Percentiles rank a stretch among this genome's conserved stretches.
Conservation (phyloP, 2,888 invertebrate species). For the Drosophila mimica region DNA sequence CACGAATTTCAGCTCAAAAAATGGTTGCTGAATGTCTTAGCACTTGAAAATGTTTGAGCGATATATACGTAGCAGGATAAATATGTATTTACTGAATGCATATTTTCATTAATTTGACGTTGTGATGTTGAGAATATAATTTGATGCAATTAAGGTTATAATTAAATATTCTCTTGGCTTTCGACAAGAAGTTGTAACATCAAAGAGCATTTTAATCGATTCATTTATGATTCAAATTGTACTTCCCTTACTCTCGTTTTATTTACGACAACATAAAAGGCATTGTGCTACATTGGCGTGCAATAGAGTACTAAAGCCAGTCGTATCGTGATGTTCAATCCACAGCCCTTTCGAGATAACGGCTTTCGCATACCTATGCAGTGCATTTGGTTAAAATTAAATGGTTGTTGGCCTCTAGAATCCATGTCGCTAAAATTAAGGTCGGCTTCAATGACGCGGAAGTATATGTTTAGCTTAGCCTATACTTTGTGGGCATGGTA, state of each 20-base stretch:
- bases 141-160: slow-evolving; percentile 2
- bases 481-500: slow-evolving; percentile 83
- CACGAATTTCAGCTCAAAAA: no score
- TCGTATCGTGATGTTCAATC: slow-evolving; percentile 69
- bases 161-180: slow-evolving; percentile 1
- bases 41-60: no score
- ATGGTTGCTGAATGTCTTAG: no score
- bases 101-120: background rate
- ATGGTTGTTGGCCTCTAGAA: slow-evolving; percentile 83
- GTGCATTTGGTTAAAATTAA: slow-evolving; percentile 83
- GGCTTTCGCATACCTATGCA: slow-evolving; percentile 82
- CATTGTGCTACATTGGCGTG: background rate
- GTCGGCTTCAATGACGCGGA: background rate
- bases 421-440: background rate
- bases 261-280: slow-evolving; percentile 5
- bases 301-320: background rate
- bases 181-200: background rate
- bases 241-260: background rate
- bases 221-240: slow-evolving; percentile 8
- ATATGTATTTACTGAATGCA: no score
- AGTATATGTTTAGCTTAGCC: slow-evolving; percentile 15
- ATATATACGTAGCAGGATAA: no score
- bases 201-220: slow-evolving; percentile 8
- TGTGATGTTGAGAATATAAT: background rate
- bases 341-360: slow-evolving; percentile 57